A percentile compares a stretch with the other conserved stretches of the same genome.
Evolutionary conservation across 2,113 vertebrate species (phyloP).

Genomic region (Acanthochromis polyacanthus): DNA sequence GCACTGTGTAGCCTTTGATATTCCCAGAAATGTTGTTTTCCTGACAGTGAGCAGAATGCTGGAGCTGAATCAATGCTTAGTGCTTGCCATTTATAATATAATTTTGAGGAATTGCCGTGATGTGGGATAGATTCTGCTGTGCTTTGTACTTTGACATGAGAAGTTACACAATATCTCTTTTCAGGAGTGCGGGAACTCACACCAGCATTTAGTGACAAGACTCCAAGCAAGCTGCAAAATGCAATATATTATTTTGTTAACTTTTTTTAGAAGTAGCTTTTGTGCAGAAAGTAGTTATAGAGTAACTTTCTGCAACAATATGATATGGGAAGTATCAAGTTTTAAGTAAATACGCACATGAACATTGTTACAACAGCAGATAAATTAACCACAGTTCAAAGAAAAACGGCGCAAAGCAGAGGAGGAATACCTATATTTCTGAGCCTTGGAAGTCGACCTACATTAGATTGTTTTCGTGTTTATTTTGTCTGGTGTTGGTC

Average conservation of each 20-base stretch:
- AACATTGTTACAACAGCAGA: constrained; percentile 24
- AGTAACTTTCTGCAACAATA: constrained; percentile 14
- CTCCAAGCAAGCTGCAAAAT: not conserved
- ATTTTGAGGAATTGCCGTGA: constrained; percentile 50
- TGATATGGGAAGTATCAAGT: not conserved
- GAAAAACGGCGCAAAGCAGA: not conserved
- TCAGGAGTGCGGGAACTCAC: constrained; percentile 42
- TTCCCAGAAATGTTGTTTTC: constrained; percentile 70
- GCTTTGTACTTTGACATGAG: constrained; percentile 37
- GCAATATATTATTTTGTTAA: constrained; percentile 7
- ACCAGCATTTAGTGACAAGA: constrained; percentile 12
- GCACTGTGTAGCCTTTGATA: constrained; percentile 42
- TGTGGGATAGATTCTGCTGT: constrained; percentile 51
- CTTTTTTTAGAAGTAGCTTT: constrained; percentile 7
- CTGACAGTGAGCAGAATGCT: constrained; percentile 74
- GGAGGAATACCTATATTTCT: constrained; percentile 1
- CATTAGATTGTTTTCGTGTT: constrained; percentile 14
- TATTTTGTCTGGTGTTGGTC: constrained; percentile 5
- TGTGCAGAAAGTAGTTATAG: not conserved
- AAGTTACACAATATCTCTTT: constrained; percentile 55
- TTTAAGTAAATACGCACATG: constrained; percentile 10
- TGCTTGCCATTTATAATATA: constrained; percentile 68
- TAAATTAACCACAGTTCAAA: constrained; percentile 10
- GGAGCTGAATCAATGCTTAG: constrained; percentile 53
- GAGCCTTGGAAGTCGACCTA: constrained; percentile 12